Percentiles rank a stretch among this genome's conserved stretches.
Evolutionary conservation across 2,797 vertebrate species (phyloP).

Genomic region (Dicrostonyx torquatus): DNA sequence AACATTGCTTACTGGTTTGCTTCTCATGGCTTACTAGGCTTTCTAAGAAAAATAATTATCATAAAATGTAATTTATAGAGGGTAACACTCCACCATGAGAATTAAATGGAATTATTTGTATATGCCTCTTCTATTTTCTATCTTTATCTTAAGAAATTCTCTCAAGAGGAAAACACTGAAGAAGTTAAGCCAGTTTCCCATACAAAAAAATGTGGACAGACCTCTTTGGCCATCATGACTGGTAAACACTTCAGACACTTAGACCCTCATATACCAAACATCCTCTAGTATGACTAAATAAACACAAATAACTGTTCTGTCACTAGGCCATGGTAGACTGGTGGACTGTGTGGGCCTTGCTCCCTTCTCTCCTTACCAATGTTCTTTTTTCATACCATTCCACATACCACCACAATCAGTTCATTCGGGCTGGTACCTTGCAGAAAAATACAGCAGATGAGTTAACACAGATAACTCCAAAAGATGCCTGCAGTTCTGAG

Average conservation of each 20-base stretch:
- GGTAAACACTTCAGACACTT: neutral
- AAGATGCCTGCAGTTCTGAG: neutral
- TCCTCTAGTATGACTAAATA: neutral
- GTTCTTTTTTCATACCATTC: neutral
- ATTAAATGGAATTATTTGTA: neutral
- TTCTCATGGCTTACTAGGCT: neutral
- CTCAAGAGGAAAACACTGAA: neutral
- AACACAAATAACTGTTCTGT: neutral
- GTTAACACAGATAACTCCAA: neutral
- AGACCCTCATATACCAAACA: neutral
- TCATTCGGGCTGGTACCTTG: neutral
- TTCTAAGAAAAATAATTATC: slow-evolving; percentile 33
- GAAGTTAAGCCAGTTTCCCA: neutral
- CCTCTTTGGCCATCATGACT: neutral
- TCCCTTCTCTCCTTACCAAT: neutral
- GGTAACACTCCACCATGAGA: slow-evolving; percentile 47
- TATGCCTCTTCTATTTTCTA: neutral
- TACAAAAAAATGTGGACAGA: neutral
- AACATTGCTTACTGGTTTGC: neutral
- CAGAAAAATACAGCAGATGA: neutral
- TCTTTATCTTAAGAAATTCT: neutral
- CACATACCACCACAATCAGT: neutral
- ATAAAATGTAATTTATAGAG: slow-evolving; percentile 62
- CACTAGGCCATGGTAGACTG: neutral
- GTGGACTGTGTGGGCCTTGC: neutral